A percentile compares a stretch with the other conserved stretches of the same genome.
Conservation (phyloP, 2,888 invertebrate genomes). For the Sympetrum striolatum region DNA sequence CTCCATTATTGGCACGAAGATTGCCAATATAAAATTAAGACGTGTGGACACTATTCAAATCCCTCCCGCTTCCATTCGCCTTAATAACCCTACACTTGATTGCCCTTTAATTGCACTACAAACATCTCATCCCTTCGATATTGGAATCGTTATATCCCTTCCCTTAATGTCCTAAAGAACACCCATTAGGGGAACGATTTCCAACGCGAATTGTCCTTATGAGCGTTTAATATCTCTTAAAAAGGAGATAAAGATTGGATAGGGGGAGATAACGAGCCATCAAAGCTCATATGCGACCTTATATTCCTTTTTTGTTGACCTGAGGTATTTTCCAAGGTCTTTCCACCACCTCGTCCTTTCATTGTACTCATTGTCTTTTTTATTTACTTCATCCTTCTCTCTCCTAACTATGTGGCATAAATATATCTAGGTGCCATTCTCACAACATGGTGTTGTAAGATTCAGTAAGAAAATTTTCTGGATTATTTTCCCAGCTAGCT, state of each 20-base stretch:
- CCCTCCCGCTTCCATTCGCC: background rate
- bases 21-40: no score
- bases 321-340: no score
- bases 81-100: background rate
- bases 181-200: background rate
- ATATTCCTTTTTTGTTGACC: background rate
- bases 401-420: no score
- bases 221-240: slow-evolving; percentile 3
- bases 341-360: no score
- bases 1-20: no score
- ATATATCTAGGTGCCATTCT: no score
- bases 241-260: background rate
- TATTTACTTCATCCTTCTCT: no score
- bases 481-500: no score
- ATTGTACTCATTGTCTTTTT: no score
- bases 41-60: no score
- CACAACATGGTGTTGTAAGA: no score
- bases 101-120: background rate
- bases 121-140: background rate
- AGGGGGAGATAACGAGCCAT: background rate
- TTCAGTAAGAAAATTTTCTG: no score
- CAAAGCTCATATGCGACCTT: background rate
- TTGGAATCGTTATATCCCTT: background rate
- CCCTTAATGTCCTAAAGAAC: background rate
- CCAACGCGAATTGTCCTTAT: background rate